Conservation (phyloP, 2,113 vertebrate species). For the Bucco capensis region DNA sequence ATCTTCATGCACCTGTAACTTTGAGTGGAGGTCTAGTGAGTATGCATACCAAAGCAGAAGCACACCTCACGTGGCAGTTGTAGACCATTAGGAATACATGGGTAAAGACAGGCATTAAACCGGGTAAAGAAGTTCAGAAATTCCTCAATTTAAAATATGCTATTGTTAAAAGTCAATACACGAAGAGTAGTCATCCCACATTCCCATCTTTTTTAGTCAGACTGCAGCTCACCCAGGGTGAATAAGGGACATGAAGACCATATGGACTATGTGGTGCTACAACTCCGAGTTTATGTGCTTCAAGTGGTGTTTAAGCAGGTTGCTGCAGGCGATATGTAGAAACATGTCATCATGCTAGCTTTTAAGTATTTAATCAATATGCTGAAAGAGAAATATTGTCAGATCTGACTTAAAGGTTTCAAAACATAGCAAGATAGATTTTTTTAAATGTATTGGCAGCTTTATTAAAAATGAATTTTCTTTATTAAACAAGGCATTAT, state of each 20-base stretch:
- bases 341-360: slow-evolving; percentile 21
- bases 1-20: not conserved
- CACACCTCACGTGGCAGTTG: not conserved
- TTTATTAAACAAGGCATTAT: not conserved
- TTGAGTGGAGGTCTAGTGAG: not conserved
- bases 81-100: not conserved
- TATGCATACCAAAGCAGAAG: not conserved
- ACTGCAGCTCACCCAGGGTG: slow-evolving; percentile 17
- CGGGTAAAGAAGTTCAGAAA: not conserved
- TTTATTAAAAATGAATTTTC: not conserved
- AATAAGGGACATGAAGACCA: slow-evolving; percentile 28
- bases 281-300: not conserved
- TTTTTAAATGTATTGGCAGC: not conserved
- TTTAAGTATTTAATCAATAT: slow-evolving; percentile 62
- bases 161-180: not conserved
- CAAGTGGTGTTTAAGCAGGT: slow-evolving; percentile 30
- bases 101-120: not conserved
- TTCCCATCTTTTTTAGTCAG: not conserved
- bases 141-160: not conserved
- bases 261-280: slow-evolving; percentile 41
- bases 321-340: slow-evolving; percentile 47
- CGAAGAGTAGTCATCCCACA: not conserved
- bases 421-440: not conserved
- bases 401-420: slow-evolving; percentile 29
- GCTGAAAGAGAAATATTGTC: slow-evolving; percentile 30